Evolutionary conservation across 2,888 invertebrate species (phyloP), one percentile per base, ranked within the genome.

Genomic region (Drosophila atroscutellata): DNA sequence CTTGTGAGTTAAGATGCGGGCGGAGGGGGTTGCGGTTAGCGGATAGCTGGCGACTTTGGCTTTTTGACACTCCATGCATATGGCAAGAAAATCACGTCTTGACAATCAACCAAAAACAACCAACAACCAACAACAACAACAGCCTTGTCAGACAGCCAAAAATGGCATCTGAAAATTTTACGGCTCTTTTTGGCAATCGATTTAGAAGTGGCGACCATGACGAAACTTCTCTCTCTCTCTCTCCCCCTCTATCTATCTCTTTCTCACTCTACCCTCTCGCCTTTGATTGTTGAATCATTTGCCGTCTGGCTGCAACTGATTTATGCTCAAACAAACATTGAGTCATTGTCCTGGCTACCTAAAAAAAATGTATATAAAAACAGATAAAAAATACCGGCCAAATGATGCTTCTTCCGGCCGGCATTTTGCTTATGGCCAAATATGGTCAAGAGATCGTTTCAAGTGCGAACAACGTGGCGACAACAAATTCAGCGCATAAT

Each of bases 171-270:
- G 54, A 81, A 86, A 65, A 61, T 47, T 56, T 64, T 82, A 62
- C 42, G 61, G 71, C 75, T 86, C 52, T 72, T 89, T 89, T 87
- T 87, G 84, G 84, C 84, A 75, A 78, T 66, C 89, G 74, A 51
- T 77, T 84, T 89, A 83, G 81, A 72, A 83, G 81, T 77, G 83
- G 75, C 67, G 64, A 72, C 80, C 81, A 83, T 83, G 89, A 83
- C 84, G 73, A 71, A 18, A 50, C 11, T 45, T 24, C 45, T 24
- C 39, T 32, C 11, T 20, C 66, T 39, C 26, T 2, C 37, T 13
- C 24, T 26, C 26, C 3, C 52, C 26, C 13, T 42, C 52, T n/a
- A 47, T 28, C 2, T 37, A 9, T 20, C 64, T 30, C 15, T 32
- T 28, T 9, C 24, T 26, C 15, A 3, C 24, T 11, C 3, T 28